Evolutionary conservation across 2,113 vertebrate genomes (phyloP).

Genomic region (Rhabdornis inornatus): DNA sequence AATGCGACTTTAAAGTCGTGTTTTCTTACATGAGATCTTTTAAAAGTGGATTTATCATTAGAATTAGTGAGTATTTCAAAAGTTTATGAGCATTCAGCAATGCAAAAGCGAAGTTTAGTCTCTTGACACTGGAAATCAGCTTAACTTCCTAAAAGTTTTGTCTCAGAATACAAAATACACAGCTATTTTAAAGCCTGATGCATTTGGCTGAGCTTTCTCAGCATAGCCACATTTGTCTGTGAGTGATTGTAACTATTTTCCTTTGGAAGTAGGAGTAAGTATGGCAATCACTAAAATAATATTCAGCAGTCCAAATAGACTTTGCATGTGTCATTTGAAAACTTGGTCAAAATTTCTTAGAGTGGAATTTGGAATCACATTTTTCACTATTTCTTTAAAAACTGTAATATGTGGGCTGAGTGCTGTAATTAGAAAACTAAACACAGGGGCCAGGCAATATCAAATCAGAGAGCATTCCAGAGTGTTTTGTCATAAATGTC

Average conservation of each 20-base stretch:
- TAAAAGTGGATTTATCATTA: background rate
- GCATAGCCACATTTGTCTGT: background rate
- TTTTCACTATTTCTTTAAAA: slow-evolving; percentile 1
- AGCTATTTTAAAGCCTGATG: background rate
- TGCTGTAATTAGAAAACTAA: background rate
- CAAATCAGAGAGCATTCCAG: background rate
- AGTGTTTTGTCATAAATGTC: background rate
- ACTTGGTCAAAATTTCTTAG: background rate
- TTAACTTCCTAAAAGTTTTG: background rate
- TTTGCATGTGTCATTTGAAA: background rate
- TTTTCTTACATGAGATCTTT: background rate
- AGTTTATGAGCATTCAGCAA: background rate
- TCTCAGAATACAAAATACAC: background rate
- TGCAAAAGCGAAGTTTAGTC: background rate
- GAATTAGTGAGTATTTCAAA: background rate
- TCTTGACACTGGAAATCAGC: background rate
- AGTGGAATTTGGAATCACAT: background rate
- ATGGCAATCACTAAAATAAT: background rate
- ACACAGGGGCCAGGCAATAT: background rate
- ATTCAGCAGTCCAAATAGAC: background rate
- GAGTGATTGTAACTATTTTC: background rate
- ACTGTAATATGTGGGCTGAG: background rate
- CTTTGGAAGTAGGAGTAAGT: background rate
- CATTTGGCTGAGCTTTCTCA: background rate
- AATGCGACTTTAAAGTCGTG: background rate